These are phyloP conservation scores for Tragelaphus strepsiceros DNA, from an alignment of 2,113 vertebrate genomes.

Conservation along the genomic window DNA sequence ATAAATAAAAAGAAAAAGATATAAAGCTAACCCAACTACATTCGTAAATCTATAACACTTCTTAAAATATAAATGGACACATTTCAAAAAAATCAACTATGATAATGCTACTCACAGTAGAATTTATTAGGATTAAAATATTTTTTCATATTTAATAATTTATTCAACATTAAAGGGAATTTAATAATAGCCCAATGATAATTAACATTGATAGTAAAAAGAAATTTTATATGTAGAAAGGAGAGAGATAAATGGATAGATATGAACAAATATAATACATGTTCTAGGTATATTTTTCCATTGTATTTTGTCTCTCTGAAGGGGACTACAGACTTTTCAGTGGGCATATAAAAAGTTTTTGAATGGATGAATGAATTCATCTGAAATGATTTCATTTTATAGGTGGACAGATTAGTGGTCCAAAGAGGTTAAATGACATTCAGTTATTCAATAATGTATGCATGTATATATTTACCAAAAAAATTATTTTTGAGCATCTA, in stretches of 20 bases:
- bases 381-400: not conserved
- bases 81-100: not conserved
- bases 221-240: not conserved
- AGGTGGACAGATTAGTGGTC: not conserved
- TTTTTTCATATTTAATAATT: slow-evolving; percentile 15
- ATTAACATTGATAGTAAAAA: not conserved
- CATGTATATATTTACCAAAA: not conserved
- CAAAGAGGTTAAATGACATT: not conserved
- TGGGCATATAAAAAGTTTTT: not conserved
- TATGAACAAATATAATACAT: not conserved
- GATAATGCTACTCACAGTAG: not conserved
- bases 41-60: slow-evolving; percentile 22
- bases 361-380: not conserved
- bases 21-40: not conserved
- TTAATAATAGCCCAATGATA: not conserved
- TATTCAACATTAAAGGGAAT: not conserved
- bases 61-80: not conserved
- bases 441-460: not conserved
- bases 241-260: not conserved
- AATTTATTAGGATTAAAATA: slow-evolving; percentile 8
- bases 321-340: not conserved
- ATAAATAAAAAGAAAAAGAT: not conserved
- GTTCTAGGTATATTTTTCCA: not conserved
- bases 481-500: not conserved
- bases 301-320: slow-evolving; percentile 1